A percentile compares a stretch with the other conserved stretches of the same genome.
These are phyloP conservation scores for Sinotaia quadrata DNA, from an alignment of 2,888 invertebrate genomes.

Conservation along the genomic window DNA sequence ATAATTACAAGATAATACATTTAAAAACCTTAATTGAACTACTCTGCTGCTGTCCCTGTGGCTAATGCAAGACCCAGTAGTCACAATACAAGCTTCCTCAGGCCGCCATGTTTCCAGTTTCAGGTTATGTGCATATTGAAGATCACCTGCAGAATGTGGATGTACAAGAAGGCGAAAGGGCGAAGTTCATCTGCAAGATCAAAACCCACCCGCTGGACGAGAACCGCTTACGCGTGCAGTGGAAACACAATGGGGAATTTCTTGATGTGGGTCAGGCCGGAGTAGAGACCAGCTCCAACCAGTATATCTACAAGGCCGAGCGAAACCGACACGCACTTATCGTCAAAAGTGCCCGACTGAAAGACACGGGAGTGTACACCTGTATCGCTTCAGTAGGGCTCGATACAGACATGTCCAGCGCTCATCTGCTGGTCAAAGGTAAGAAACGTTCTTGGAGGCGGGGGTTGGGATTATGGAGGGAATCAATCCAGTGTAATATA, in stretches of 20 bases:
- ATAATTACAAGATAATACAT: too few relatives aligned
- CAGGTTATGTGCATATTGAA: conserved; percentile 43
- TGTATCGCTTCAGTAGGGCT: conserved; percentile 54
- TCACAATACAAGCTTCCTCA: too few relatives aligned
- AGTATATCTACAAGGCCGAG: conserved; percentile 44
- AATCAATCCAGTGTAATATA: neutral
- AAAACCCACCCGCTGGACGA: conserved; percentile 40
- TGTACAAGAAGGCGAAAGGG: conserved; percentile 41
- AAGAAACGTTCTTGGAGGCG: conserved; percentile 21
- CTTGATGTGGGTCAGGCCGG: conserved; percentile 33
- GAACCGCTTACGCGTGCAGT: conserved; percentile 38
- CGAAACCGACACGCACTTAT: conserved; percentile 49
- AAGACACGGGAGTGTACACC: conserved; percentile 56
- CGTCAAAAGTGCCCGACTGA: conserved; percentile 45
- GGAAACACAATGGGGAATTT: conserved; percentile 56
- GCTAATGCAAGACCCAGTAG: too few relatives aligned
- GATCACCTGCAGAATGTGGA: conserved; percentile 39
- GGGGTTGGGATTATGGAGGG: neutral
- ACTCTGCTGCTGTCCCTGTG: too few relatives aligned
- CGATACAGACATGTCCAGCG: conserved; percentile 49
- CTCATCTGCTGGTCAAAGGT: conserved; percentile 52
- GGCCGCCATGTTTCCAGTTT: too few relatives aligned
- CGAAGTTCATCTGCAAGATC: conserved; percentile 44
- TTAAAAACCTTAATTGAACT: too few relatives aligned
- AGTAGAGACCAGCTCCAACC: conserved; percentile 36